Base-by-base conservation (phyloP, 2,113 vertebrate genomes). In the Hypomesus transpacificus region DNA sequence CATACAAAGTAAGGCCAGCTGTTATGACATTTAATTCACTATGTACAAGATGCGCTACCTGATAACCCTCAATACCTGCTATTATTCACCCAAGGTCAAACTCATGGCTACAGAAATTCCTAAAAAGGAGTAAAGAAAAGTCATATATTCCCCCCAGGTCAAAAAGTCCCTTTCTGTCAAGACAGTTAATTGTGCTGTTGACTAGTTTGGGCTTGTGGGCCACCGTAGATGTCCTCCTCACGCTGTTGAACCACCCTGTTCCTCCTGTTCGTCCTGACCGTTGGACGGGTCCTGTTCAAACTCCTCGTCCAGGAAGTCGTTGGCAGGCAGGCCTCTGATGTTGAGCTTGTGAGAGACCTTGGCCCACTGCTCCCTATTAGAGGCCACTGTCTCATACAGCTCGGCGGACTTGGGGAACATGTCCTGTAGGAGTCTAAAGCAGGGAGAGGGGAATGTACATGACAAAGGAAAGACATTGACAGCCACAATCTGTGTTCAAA, bases 311-410 rank as follows among this genome's bases (percentile, higher is more conserved):
- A 94, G 75, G 0, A 93, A 94, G 75, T 94, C 92, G 90, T 93
- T 92, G 63, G 92, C 93, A 0, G 93, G 94, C 71, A 94, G 75
- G 0, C 94, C 93, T 0, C 92, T 77, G 75, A 92, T 91, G 81
- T 92, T 94, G 89, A 94, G 94, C 14, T 93, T 94, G 82, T 94
- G 92, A 0, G 93, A 93, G 3, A 94, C 92, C 52, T 92, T 92
- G 11, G 85, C 91, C 94, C 94, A 94, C 70, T 93, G 92, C 75
- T 93, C 92, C 8, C 91, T 81, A 82, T 94, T 94, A 31, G 90
- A 90, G 69, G 92, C 90, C 68, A 94, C 93, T 0, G 91, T 63
- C 73, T 92, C 90, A 0, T 94, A 93, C 18, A 94, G 87, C 77
- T 92, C 91, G 0, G 87, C 62, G 0, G 93, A 89, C 53, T 85